These are phyloP conservation scores for Notamacropus eugenii DNA, from an alignment of 2,797 vertebrate species.

Conservation along the genomic window DNA sequence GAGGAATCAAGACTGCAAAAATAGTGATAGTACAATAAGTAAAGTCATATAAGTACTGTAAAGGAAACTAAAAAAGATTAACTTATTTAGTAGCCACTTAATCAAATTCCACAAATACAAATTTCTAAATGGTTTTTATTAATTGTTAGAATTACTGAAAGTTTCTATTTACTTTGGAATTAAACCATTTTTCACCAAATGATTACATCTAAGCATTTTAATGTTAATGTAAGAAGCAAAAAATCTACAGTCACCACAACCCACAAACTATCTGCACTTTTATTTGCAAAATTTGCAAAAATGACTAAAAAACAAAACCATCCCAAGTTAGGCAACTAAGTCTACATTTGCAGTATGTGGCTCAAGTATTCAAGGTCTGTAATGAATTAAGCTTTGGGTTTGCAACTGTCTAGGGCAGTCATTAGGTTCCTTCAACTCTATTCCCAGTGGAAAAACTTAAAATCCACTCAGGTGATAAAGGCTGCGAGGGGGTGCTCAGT, in stretches of 20 bases:
- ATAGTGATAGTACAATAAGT: background rate
- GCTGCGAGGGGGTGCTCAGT: slow-evolving; percentile 12
- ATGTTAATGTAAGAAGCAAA: slow-evolving; percentile 36
- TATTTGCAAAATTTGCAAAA: background rate
- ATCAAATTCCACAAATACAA: slow-evolving; percentile 29
- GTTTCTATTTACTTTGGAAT: slow-evolving; percentile 15
- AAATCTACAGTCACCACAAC: background rate
- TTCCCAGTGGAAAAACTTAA: slow-evolving; percentile 25
- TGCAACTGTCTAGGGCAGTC: slow-evolving; percentile 64
- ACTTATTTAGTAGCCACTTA: slow-evolving; percentile 16
- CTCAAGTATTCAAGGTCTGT: background rate
- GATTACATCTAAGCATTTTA: background rate
- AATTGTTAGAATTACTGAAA: background rate
- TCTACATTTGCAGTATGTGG: background rate
- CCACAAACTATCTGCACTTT: background rate
- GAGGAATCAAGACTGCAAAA: slow-evolving; percentile 30
- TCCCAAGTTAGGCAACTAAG: background rate
- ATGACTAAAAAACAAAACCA: slow-evolving; percentile 31
- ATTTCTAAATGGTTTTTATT: slow-evolving; percentile 30
- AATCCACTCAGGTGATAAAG: slow-evolving; percentile 43
- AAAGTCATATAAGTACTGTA: slow-evolving; percentile 26
- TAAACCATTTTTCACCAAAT: slow-evolving; percentile 3
- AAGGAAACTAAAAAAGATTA: slow-evolving; percentile 18
- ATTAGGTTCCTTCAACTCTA: slow-evolving; percentile 59
- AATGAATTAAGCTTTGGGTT: slow-evolving; percentile 46